These are phyloP conservation scores for Cyprinella venusta DNA, from an alignment of 2,797 vertebrate genomes.

Conservation along the genomic window DNA sequence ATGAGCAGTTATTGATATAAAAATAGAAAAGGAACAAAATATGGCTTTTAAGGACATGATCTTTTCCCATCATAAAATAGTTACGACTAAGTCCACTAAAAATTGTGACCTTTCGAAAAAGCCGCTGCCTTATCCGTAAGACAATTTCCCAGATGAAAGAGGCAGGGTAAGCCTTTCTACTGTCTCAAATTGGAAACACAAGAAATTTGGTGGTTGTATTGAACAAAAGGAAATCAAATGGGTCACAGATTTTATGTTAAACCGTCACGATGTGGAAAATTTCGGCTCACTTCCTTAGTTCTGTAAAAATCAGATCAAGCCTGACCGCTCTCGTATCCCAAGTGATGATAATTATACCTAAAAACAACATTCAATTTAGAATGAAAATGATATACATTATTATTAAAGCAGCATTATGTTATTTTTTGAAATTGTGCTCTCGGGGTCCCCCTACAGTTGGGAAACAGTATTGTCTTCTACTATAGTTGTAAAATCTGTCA, in stretches of 20 bases:
- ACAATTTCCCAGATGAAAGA: slow-evolving; percentile 34
- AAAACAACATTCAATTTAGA: background rate
- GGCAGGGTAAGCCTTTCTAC: slow-evolving; percentile 31
- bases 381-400: background rate
- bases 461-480: too few species aligned
- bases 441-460: too few species aligned
- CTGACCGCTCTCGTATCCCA: background rate
- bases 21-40: slow-evolving; percentile 37
- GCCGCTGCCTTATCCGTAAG: slow-evolving; percentile 20
- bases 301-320: background rate
- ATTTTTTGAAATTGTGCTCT: too few species aligned
- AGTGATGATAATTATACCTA: background rate
- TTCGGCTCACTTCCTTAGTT: background rate
- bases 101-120: slow-evolving; percentile 50
- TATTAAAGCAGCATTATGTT: background rate
- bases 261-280: background rate
- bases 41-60: slow-evolving; percentile 28
- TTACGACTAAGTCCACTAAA: slow-evolving; percentile 41
- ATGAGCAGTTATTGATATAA: slow-evolving; percentile 22
- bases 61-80: slow-evolving; percentile 48
- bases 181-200: slow-evolving; percentile 21
- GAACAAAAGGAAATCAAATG: slow-evolving; percentile 43
- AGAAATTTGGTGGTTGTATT: slow-evolving; percentile 27
- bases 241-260: slow-evolving; percentile 40
- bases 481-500: too few species aligned